Evolutionary conservation across 2,797 vertebrate genomes (phyloP).

Genomic region (Coccyzus lansbergi): DNA sequence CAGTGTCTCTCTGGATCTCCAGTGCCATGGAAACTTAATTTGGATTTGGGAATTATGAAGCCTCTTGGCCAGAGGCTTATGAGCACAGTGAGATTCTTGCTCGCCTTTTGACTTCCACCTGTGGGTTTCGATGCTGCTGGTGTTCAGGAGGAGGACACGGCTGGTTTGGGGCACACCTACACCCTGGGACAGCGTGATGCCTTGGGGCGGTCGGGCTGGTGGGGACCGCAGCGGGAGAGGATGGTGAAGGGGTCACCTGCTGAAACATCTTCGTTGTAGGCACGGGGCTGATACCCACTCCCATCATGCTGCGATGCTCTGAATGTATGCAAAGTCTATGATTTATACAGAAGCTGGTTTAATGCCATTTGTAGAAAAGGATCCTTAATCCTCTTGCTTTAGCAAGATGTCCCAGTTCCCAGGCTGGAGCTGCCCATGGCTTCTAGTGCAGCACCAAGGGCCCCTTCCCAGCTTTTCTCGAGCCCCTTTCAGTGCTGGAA

Average conservation of each 20-base stretch:
- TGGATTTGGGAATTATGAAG: not conserved
- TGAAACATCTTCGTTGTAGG: rapidly evolving
- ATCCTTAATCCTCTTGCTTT: rapidly evolving
- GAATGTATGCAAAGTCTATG: rapidly evolving
- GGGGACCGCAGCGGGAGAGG: not conserved
- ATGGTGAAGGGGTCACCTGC: not conserved
- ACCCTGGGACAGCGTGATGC: rapidly evolving
- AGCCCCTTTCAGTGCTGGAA: no score
- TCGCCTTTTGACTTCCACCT: not conserved
- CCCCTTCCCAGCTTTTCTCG: no score
- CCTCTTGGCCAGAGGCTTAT: not conserved
- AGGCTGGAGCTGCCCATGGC: not conserved
- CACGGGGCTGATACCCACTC: not conserved
- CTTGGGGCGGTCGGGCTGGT: not conserved
- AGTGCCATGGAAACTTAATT: not conserved
- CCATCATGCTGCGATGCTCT: not conserved
- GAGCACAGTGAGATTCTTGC: not conserved
- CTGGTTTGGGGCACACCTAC: not conserved
- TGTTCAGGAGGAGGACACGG: not conserved
- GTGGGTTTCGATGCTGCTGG: rapidly evolving
- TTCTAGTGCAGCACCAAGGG: not conserved
- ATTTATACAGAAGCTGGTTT: not conserved
- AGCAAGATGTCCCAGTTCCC: not conserved
- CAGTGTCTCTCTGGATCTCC: not conserved
- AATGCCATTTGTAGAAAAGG: rapidly evolving